These are phyloP conservation scores for Tenthredo livida DNA, from an alignment of 2,888 invertebrate species.

Conservation along the genomic window DNA sequence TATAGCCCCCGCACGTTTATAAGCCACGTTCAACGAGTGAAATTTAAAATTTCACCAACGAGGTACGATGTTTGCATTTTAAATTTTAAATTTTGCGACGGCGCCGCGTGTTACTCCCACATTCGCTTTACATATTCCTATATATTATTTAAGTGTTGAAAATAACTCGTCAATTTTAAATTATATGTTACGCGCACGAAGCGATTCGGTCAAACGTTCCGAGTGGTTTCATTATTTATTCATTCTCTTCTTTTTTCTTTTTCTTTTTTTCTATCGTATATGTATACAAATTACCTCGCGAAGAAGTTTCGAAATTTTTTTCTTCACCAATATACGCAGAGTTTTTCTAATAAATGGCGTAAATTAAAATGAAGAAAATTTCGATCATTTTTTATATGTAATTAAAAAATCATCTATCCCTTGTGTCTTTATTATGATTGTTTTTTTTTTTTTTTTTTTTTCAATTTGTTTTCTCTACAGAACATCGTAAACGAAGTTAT, in stretches of 20 bases:
- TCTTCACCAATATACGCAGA: not conserved
- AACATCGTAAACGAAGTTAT: conserved; percentile 83
- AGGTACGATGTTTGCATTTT: conserved; percentile 8
- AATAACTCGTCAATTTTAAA: not conserved
- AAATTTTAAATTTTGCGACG: not conserved
- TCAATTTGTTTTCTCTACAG: too few relatives aligned
- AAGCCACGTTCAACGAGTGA: not conserved
- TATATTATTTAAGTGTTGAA: not conserved
- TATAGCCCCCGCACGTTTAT: not conserved
- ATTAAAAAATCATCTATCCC: not conserved
- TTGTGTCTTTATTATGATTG: conserved; percentile 18
- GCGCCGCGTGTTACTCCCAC: not conserved
- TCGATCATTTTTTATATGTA: too few relatives aligned
- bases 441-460: conserved; percentile 57
- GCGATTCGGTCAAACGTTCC: not conserved
- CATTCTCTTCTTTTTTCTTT: not conserved
- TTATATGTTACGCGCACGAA: not conserved
- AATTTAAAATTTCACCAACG: conserved; percentile 15
- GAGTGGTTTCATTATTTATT: not conserved
- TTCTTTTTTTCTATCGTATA: not conserved
- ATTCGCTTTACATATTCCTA: not conserved
- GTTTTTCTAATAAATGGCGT: too few relatives aligned
- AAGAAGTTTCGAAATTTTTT: not conserved
- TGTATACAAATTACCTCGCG: not conserved
- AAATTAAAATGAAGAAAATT: too few relatives aligned